Conservation (phyloP, 2,888 invertebrate species). For the Sympetrum striolatum region DNA sequence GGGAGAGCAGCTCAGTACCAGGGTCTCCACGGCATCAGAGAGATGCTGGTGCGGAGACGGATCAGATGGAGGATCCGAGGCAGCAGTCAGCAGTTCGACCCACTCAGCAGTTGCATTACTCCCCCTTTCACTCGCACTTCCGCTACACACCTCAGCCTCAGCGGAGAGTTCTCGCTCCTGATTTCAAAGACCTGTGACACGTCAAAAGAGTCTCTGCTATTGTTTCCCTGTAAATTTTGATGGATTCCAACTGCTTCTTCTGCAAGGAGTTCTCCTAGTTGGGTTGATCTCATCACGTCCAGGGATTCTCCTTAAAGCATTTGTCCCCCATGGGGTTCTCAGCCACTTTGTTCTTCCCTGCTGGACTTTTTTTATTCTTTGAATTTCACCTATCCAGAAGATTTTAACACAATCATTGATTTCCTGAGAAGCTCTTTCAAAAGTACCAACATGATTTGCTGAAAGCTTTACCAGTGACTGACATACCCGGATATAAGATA, state of each 20-base stretch:
- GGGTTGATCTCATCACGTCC: conserved; percentile 2
- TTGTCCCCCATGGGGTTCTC: conserved; percentile 40
- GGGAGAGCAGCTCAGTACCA: conserved; percentile 71
- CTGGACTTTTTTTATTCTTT: not conserved
- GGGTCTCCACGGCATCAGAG: conserved; percentile 70
- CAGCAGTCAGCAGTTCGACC: conserved; percentile 1
- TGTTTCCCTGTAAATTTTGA: not conserved
- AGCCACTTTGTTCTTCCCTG: not conserved
- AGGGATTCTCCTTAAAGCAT: conserved; percentile 16
- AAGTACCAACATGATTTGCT: not conserved
- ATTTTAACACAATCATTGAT: not conserved
- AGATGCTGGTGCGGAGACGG: not conserved
- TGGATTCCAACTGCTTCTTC: conserved; percentile 24
- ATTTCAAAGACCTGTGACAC: conserved; percentile 37
- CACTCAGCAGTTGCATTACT: conserved; percentile 44
- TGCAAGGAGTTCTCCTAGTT: not conserved
- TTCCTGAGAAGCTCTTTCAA: not conserved
- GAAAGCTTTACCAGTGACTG: conserved; percentile 7
- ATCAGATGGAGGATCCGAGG: conserved; percentile 21
- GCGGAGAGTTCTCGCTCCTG: conserved; percentile 50
- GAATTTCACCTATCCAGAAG: not conserved
- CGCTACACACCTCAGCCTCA: conserved; percentile 62
- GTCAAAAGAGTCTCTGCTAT: not conserved
- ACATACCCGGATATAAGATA: not conserved
- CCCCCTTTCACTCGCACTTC: conserved; percentile 64